Conservation (phyloP, 2,888 invertebrate genomes). For the Automeris io region DNA sequence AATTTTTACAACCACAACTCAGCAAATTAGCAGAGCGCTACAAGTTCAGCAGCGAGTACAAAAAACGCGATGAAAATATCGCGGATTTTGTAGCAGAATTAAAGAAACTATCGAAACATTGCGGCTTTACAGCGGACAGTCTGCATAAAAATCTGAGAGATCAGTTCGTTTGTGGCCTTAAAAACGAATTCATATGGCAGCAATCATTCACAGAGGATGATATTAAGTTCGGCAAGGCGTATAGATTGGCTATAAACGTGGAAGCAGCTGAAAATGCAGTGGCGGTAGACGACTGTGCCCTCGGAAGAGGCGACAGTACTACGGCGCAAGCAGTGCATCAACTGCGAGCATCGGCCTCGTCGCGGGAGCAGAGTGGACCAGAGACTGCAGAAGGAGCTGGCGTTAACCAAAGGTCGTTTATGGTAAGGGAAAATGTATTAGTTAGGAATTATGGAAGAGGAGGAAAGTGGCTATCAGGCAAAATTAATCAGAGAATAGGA, state of each 20-base stretch:
- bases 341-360: slow-evolving; percentile 1
- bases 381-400: too few relatives aligned
- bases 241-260: neutral
- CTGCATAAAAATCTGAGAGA: neutral
- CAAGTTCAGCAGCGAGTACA: slow-evolving; percentile 8
- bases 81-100: slow-evolving; percentile 7
- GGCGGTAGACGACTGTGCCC: neutral
- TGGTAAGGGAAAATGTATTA: too few relatives aligned
- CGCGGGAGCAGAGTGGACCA: neutral
- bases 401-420: too few relatives aligned
- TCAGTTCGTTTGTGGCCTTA: slow-evolving; percentile 11
- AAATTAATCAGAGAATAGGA: too few relatives aligned
- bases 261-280: slow-evolving; percentile 12
- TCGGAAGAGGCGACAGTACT: neutral
- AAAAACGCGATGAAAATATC: neutral
- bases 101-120: slow-evolving; percentile 1
- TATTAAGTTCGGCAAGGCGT: slow-evolving; percentile 2
- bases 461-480: too few relatives aligned
- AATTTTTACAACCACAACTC: slow-evolving; percentile 9
- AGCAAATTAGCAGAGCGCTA: slow-evolving; percentile 10
- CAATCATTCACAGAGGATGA: slow-evolving; percentile 10
- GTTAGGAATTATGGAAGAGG: too few relatives aligned
- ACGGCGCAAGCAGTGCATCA: neutral
- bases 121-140: neutral
- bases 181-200: slow-evolving; percentile 10